Evolutionary conservation across 23 tunicate species (phyloP).

Genomic region (Trididemnum nubilum): DNA sequence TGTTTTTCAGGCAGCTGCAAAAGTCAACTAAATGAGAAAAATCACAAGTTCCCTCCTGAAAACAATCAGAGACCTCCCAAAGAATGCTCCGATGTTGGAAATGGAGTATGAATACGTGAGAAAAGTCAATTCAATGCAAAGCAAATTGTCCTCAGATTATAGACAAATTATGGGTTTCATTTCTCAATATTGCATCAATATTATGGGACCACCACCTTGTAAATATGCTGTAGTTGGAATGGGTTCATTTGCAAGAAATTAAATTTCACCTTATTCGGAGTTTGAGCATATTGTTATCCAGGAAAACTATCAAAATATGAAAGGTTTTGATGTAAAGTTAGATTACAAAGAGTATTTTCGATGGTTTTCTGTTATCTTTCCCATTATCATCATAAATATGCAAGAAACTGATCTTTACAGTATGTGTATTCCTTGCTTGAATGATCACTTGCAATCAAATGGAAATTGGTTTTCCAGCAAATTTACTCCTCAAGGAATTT

Average conservation of each 20-base stretch:
- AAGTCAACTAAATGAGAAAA: neutral
- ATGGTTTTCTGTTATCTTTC: conserved; percentile 41
- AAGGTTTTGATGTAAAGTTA: neutral
- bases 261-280: conserved; percentile 31
- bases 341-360: conserved; percentile 41
- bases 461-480: conserved; percentile 7
- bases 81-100: neutral
- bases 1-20: too few species aligned
- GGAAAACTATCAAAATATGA: neutral
- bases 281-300: conserved; percentile 15
- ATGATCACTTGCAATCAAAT: neutral
- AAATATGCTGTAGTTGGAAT: conserved; percentile 32
- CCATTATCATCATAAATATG: conserved; percentile 10
- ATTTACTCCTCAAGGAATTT: conserved; percentile 3
- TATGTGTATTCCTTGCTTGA: neutral
- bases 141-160: conserved; percentile 15
- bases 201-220: conserved; percentile 41
- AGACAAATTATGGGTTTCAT: conserved; percentile 11
- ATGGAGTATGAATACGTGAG: neutral
- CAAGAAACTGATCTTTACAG: conserved; percentile 17
- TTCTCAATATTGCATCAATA: conserved; percentile 20
- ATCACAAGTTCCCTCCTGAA: neutral
- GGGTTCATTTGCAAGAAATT: conserved; percentile 28
- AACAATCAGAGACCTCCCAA: neutral
- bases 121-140: neutral